A percentile compares a stretch with the other conserved stretches of the same genome.
Evolutionary conservation across 2,797 vertebrate species (phyloP).

Genomic region (Lemur catta): DNA sequence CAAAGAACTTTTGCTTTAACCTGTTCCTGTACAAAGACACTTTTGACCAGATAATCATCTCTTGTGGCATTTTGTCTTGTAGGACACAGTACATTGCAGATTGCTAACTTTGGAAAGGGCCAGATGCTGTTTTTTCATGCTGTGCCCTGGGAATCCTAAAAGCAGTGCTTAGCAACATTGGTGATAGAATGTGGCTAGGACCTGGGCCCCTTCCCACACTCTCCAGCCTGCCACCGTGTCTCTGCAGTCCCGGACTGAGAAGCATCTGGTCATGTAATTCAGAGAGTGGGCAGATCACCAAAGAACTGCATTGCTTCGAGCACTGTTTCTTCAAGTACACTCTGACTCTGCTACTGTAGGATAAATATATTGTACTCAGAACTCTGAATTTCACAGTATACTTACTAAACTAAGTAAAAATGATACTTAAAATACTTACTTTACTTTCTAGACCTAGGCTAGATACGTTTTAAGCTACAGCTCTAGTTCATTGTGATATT

Average conservation of each 20-base stretch:
- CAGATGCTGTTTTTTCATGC: slow-evolving; percentile 71
- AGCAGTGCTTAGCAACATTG: slow-evolving; percentile 67
- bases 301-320: slow-evolving; percentile 28
- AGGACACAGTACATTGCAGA: slow-evolving; percentile 74
- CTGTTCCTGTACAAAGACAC: slow-evolving; percentile 76
- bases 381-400: slow-evolving; percentile 33
- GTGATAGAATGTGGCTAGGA: slow-evolving; percentile 41
- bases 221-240: slow-evolving; percentile 41
- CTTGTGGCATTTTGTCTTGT: slow-evolving; percentile 72
- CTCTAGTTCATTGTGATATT: slow-evolving; percentile 72
- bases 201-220: slow-evolving; percentile 42
- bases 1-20: slow-evolving; percentile 70
- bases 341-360: slow-evolving; percentile 37
- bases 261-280: neutral
- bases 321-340: neutral
- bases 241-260: slow-evolving; percentile 20
- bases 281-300: slow-evolving; percentile 68
- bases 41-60: slow-evolving; percentile 78
- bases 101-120: slow-evolving; percentile 77
- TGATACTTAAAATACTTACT: slow-evolving; percentile 43
- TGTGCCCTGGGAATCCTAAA: slow-evolving; percentile 74
- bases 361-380: slow-evolving; percentile 28
- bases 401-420: slow-evolving; percentile 66
- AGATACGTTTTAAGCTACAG: slow-evolving; percentile 71
- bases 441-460: slow-evolving; percentile 67